Evolutionary conservation across 2,113 vertebrate species (phyloP).

Genomic region (Scartelaos histophorus): DNA sequence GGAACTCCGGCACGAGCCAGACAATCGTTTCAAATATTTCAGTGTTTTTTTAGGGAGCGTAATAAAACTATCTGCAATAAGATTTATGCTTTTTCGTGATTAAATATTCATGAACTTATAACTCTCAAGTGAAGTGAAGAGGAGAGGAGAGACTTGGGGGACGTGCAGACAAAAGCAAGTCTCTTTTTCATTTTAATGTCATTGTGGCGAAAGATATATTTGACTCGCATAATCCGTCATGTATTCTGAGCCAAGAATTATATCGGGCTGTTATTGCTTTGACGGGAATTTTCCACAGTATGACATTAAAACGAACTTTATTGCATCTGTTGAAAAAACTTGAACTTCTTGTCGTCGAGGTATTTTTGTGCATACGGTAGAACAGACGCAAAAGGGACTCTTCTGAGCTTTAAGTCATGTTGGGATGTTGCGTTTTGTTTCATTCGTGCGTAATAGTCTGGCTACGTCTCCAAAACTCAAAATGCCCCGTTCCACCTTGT

Average conservation of each 20-base stretch:
- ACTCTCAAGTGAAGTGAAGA: constrained; percentile 1
- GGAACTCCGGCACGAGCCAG: neutral
- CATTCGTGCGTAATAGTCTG: no score
- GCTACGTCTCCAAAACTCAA: no score
- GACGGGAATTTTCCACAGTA: neutral
- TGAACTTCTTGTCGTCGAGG: no score
- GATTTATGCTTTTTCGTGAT: neutral
- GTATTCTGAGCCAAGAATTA: neutral
- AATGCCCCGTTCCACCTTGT: no score
- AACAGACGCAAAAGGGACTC: no score
- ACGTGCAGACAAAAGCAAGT: neutral
- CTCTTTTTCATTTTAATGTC: neutral
- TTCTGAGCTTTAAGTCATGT: no score
- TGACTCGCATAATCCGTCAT: neutral
- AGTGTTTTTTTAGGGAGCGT: neutral
- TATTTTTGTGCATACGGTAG: no score
- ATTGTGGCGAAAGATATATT: neutral
- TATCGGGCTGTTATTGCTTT: neutral
- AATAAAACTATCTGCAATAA: neutral
- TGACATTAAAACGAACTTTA: neutral
- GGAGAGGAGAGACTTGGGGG: neutral
- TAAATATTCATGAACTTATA: constrained; percentile 6
- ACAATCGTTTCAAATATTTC: neutral
- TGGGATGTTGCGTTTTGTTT: no score
- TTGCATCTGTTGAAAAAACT: no score